Base-by-base conservation (phyloP, 1,140 invertebrate genomes). In the Pogonognathellus flavescens region DNA sequence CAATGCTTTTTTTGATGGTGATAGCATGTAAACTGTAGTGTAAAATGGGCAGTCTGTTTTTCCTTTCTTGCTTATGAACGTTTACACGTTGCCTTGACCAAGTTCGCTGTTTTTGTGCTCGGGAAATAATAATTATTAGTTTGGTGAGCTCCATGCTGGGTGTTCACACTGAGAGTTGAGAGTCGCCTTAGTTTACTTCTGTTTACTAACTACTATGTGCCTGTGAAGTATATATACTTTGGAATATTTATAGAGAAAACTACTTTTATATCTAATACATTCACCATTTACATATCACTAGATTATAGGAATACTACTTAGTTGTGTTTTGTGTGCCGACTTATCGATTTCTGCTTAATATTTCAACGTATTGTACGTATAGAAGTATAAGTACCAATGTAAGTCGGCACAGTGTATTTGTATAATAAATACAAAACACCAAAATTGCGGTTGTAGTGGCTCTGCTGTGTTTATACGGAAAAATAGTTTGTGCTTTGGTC, bases 81-180 rank as follows among this genome's bases (percentile, higher is more conserved):
- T 41, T 20, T 16, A 25, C n/a, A 52, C 0, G 8, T 80, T 25
- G 80, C 80, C 80, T 81, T 81, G 80, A 81, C 80, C 80, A 81
- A 81, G 80, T 81, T 81, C 50, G 18, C 20, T 25, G 11, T 50
- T 25, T 57, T 50, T 81, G 18, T 55, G 53, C 20, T 53, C 18
- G 80, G 50, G 53, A 81, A 81, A 81, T 81, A 18, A 81, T 81
- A 81, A 81, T 81, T 81, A 81, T 81, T 81, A 55, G 52, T 81
- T 81, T 57, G 52, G 80, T 18, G 14, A 81, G 80, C 55, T 81
- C 31, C 80, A 81, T 57, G 80, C 80, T 81, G 80, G 80, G 80
- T 55, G 53, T 57, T 81, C 80, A 55, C 80, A 81, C 80, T 81
- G 80, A 57, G 25, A 81, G 14, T 57, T 22, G 52, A 81, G 50